These are phyloP conservation scores for Dusona sp. DNA, from an alignment of 2,888 invertebrate species.

Conservation along the genomic window DNA sequence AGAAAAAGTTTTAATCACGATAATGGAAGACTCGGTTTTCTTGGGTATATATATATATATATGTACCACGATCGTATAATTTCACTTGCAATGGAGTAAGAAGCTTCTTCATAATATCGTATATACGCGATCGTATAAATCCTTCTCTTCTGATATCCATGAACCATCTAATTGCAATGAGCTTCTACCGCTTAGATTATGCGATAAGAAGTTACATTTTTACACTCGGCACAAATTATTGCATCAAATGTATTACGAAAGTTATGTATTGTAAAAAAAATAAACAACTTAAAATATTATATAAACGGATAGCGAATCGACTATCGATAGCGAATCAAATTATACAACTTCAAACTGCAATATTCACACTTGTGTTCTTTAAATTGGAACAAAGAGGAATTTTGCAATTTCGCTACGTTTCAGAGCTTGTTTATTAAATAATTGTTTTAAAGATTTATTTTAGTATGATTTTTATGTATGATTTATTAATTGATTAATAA, in stretches of 20 bases:
- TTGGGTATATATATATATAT: conserved; percentile 36
- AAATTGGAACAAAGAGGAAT: too few relatives aligned
- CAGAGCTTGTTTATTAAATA: too few relatives aligned
- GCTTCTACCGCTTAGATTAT: conserved; percentile 15
- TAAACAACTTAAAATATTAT: too few relatives aligned
- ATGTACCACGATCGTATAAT: conserved; percentile 34
- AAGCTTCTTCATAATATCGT: conserved; percentile 47
- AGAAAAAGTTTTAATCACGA: conserved; percentile 57
- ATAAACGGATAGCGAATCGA: too few relatives aligned
- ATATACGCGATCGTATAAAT: conserved; percentile 38
- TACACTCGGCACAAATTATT: not conserved
- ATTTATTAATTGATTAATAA: too few relatives aligned
- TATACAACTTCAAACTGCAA: too few relatives aligned
- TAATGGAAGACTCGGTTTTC: conserved; percentile 49
- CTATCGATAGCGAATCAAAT: too few relatives aligned
- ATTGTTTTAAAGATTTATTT: too few relatives aligned
- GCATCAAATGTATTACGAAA: not conserved
- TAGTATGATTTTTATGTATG: too few relatives aligned
- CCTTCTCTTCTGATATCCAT: conserved; percentile 32
- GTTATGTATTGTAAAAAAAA: not conserved
- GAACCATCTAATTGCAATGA: conserved; percentile 35
- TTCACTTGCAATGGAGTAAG: conserved; percentile 21
- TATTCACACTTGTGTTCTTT: too few relatives aligned
- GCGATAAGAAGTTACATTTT: conserved; percentile 23
- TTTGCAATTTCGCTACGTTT: too few relatives aligned